These are phyloP conservation scores for Trissoscelio sp. DNA, from an alignment of 2,888 invertebrate genomes.

Conservation along the genomic window DNA sequence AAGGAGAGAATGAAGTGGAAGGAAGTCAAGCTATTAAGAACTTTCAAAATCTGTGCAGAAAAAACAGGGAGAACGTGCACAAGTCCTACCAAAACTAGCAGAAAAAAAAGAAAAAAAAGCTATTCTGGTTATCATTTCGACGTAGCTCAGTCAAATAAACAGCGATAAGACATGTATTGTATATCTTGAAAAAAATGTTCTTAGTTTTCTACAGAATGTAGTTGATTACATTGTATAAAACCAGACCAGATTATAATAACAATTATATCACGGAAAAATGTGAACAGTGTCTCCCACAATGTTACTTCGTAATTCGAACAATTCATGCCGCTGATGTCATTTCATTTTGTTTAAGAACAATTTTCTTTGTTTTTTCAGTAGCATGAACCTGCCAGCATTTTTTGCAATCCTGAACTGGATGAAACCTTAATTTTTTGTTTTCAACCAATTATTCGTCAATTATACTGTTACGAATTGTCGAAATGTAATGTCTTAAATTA, in stretches of 20 bases:
- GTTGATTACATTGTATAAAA: conserved; percentile 47
- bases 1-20: conserved; percentile 7
- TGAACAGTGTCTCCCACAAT: conserved; percentile 28
- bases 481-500: no score
- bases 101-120: conserved; percentile 19
- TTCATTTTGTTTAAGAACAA: conserved; percentile 23
- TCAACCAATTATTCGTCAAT: no score
- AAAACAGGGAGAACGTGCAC: conserved; percentile 25
- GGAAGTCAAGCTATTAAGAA: conserved; percentile 1
- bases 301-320: conserved; percentile 17
- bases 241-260: conserved; percentile 14
- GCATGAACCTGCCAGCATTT: conserved; percentile 21
- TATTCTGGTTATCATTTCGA: conserved; percentile 46
- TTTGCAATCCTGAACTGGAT: neutral
- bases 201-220: conserved; percentile 66
- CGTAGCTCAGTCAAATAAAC: conserved; percentile 38
- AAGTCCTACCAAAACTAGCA: conserved; percentile 38
- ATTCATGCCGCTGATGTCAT: conserved; percentile 34
- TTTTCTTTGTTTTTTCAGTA: neutral
- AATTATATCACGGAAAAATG: conserved; percentile 11
- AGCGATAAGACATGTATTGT: conserved; percentile 59
- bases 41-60: conserved; percentile 31
- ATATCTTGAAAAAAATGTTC: conserved; percentile 62
- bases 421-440: neutral
- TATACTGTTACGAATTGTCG: no score